Percentiles rank a stretch among this genome's conserved stretches.
Evolutionary conservation across 2,113 vertebrate species (phyloP).

Genomic region (Corythaeola cristata): DNA sequence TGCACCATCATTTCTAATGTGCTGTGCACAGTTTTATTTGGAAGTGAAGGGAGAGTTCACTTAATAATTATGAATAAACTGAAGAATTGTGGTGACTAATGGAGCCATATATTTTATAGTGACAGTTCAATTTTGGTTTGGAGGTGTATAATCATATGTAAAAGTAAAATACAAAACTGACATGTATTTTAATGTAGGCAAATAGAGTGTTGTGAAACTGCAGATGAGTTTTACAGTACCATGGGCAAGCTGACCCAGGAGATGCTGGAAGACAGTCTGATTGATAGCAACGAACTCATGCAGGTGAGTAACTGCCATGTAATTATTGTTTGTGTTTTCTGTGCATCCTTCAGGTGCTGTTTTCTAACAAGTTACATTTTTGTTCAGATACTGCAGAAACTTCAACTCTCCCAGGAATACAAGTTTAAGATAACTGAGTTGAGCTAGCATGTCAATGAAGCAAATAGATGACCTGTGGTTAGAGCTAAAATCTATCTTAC

Average conservation of each 20-base stretch:
- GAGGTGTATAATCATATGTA: background rate
- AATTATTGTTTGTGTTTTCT: background rate
- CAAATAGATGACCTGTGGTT: background rate
- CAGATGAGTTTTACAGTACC: slow-evolving; percentile 96
- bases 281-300: slow-evolving; percentile 93
- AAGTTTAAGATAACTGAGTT: background rate
- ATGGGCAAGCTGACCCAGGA: slow-evolving; percentile 96
- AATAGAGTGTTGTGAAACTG: slow-evolving; percentile 92
- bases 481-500: background rate
- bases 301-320: slow-evolving; percentile 78
- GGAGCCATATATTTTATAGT: background rate
- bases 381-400: background rate
- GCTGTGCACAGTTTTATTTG: background rate
- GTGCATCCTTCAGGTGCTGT: background rate
- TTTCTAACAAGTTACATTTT: background rate
- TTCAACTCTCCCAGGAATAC: background rate
- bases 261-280: slow-evolving; percentile 91
- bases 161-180: background rate
- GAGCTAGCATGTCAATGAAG: background rate
- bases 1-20: background rate
- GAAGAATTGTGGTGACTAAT: background rate
- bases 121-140: background rate
- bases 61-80: background rate
- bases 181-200: slow-evolving; percentile 76
- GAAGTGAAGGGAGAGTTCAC: background rate